Conservation (phyloP, 2,113 vertebrate genomes). For the Uropsilus gracilis region DNA sequence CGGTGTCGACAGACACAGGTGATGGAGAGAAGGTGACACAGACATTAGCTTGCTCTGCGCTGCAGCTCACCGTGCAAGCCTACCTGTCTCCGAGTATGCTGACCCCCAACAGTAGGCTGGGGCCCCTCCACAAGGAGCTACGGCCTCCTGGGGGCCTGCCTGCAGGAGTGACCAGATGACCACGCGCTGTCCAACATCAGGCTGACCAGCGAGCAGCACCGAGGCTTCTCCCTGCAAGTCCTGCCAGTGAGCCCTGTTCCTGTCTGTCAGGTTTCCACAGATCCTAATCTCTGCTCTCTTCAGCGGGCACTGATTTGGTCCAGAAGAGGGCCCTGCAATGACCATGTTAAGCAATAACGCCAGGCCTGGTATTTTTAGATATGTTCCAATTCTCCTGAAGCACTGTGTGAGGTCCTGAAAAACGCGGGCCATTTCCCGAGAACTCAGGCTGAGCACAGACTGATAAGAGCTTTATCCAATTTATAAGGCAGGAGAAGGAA, state of each 20-base stretch:
- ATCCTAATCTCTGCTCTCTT: constrained; percentile 11
- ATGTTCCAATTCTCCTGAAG: constrained; percentile 67
- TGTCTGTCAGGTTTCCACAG: not conserved
- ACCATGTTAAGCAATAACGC: constrained; percentile 11
- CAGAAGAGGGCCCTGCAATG: not conserved
- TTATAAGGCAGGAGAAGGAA: constrained; percentile 77
- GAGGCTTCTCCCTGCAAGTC: not conserved
- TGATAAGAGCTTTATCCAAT: constrained; percentile 79
- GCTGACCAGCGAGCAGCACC: too few species aligned
- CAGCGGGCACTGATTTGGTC: not conserved
- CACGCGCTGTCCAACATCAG: not conserved
- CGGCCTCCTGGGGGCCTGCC: not conserved
- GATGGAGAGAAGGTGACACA: not conserved
- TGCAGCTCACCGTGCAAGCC: too few species aligned
- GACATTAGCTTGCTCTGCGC: too few species aligned
- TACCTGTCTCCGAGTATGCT: too few species aligned
- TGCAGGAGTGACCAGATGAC: not conserved
- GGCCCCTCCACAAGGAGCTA: not conserved
- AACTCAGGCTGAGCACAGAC: constrained; percentile 56
- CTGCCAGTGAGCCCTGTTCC: not conserved
- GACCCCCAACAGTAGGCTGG: not conserved
- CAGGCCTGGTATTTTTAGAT: constrained; percentile 69
- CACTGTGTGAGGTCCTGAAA: constrained; percentile 50
- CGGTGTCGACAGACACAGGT: not conserved
- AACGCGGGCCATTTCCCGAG: constrained; percentile 48